Evolutionary conservation across 2,113 vertebrate species (phyloP).

Genomic region (Agapornis roseicollis): DNA sequence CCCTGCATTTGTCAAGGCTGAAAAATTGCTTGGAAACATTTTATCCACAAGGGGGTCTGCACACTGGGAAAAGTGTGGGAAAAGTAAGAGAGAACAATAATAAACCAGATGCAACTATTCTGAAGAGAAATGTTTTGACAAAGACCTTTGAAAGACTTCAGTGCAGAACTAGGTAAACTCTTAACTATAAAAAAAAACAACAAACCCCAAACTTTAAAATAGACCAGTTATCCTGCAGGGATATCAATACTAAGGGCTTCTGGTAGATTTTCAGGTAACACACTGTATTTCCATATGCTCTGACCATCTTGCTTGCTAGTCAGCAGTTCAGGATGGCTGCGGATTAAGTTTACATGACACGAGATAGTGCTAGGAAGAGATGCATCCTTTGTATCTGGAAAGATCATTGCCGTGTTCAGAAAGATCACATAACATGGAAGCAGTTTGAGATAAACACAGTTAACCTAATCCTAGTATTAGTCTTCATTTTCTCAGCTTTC

Average conservation of each 20-base stretch:
- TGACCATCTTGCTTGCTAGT: background rate
- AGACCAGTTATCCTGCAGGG: background rate
- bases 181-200: background rate
- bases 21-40: background rate
- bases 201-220: background rate
- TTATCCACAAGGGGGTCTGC: background rate
- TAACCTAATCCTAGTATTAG: background rate
- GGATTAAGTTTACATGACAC: background rate
- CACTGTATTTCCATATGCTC: background rate
- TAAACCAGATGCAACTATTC: background rate
- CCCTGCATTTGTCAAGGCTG: background rate
- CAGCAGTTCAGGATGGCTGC: background rate
- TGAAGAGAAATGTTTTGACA: background rate
- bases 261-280: background rate
- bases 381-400: background rate
- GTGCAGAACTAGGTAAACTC: background rate
- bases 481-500: background rate
- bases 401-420: background rate
- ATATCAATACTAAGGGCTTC: background rate
- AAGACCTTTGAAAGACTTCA: background rate
- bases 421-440: background rate
- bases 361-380: background rate
- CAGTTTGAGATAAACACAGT: background rate
- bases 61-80: background rate
- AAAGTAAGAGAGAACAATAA: background rate